These are phyloP conservation scores for Torymus auratus DNA, from an alignment of 2,888 invertebrate genomes.

Conservation along the genomic window DNA sequence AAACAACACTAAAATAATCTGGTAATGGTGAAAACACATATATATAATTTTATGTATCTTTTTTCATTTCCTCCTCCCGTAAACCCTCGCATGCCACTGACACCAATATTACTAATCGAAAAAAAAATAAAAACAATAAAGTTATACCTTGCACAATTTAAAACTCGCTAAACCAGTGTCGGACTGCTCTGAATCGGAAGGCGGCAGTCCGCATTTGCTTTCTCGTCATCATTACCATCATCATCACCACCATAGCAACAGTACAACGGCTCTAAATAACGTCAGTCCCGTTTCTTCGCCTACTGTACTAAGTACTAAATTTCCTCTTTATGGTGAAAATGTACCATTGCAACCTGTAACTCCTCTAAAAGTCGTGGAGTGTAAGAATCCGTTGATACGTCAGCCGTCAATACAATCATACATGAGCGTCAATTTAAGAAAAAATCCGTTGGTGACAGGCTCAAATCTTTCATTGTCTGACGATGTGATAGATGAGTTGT, in stretches of 20 bases:
- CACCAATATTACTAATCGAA: conserved; percentile 14
- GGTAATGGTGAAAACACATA: conserved; percentile 35
- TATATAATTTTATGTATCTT: conserved; percentile 62
- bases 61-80: conserved; percentile 64
- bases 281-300: conserved; percentile 60
- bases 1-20: conserved; percentile 16
- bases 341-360: conserved; percentile 56
- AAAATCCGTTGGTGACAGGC: conserved; percentile 28
- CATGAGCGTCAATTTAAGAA: conserved; percentile 40
- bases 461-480: conserved; percentile 68
- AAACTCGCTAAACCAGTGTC: conserved; percentile 49
- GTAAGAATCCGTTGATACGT: conserved; percentile 55
- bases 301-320: conserved; percentile 61
- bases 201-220: conserved; percentile 65
- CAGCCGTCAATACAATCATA: conserved; percentile 58
- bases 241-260: conserved; percentile 16
- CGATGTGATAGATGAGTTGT: conserved; percentile 73
- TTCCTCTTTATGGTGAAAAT: conserved; percentile 63
- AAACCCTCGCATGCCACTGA: conserved; percentile 57
- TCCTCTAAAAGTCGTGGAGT: conserved; percentile 62
- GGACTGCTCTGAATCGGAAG: conserved; percentile 68
- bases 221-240: conserved; percentile 55
- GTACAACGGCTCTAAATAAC: conserved; percentile 5
- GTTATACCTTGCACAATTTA: conserved; percentile 55
- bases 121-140: conserved; percentile 58